Base-by-base conservation (phyloP, 2,888 invertebrate genomes). In the Philereme transversata region DNA sequence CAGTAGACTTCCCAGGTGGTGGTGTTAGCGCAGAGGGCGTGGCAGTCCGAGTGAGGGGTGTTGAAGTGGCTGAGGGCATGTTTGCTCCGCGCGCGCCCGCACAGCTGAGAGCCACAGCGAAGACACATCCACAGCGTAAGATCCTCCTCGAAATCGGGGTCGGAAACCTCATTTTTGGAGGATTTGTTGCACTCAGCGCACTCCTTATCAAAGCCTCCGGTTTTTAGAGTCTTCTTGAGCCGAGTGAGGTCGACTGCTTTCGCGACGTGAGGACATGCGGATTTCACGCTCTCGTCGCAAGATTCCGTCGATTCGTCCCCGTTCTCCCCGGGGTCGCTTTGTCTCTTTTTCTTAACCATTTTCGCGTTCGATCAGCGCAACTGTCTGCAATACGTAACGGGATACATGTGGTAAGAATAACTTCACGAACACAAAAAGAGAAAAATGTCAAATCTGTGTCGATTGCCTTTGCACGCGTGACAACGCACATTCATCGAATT, bases 311-410 rank as follows among this genome's bases (percentile, higher is more conserved):
- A 95, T 68, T 94, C 95, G 75, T 94, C 94, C 56, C 90, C 92
- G 69, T 95, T 94, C 70, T 93, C 94, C 50, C 92, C 92, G 41
- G 94, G 94, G 74, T 95, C 95, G 69, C 93, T 93, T 81, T 96
- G 95, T 83, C 95, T 94, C 92, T 95, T 94, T 92, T 95, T 96
- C 88, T 95, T 96, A 60, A 94, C 95, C 96, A 96, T 96, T 83
- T 84, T 91, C 69, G 75, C 79, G 78, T 78, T 79, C 74, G 71
- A 82, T 84, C 80, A 86, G 77, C 73, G 78, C 71, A 76, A 82
- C 79, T 78, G 82, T 81, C 90, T 91, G 90, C 76, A 90, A 86
- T 76, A 88, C 83, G 90, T 91, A 91, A 91, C 84, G 79, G 88
- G 90, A 91, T 90, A 90, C 88, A 85, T 79, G 84, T 86, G 84